Evolutionary conservation across 2,888 invertebrate species (phyloP), one percentile per base, ranked within the genome.

Genomic region (Dioctria rufipes): DNA sequence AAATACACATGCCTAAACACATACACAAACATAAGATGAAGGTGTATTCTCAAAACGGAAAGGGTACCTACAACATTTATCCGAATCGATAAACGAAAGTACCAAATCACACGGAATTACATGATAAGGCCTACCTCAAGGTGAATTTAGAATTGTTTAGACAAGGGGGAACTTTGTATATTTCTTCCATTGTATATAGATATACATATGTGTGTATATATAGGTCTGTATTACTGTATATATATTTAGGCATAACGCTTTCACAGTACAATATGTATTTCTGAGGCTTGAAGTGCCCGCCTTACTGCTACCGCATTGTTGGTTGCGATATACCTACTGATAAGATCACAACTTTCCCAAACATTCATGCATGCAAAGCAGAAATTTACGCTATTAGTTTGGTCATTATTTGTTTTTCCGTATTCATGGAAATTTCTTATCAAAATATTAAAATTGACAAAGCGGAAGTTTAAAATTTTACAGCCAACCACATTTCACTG

Each of bases 111-210:
- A 69, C 69, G 69, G 69, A 69, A 69, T 39, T 25, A 51, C 51
- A 49, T 69, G 69, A 69, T 69, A 69, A 69, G 69, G 51, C 69
- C 69, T 69, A 69, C 69, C 69, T 69, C 69, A 69, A 69, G 69
- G 69, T 69, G 51, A 69, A 51, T 69, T 51, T 69, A 51, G 69
- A 69, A 69, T 51, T 49, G 49, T 69, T 66, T 69, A 25, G 25
- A 25, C 51, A 25, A 69, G 69, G 69, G 69, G 49, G 69, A 25
- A 25, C 69, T 51, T 69, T 49, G 37, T 51, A 51, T 69, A 69
- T 69, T 69, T 49, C 39, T 69, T 49, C 46, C 39, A 51, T 69
- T 69, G 51, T 25, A 25, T 25, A 2, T 25, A 25, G 25, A 25
- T 25, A 25, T 25, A 2, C 25, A 25, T n/a, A n/a, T 25, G 25